Evolutionary conservation across 2,113 vertebrate species (phyloP), one percentile per base, ranked within the genome.

Genomic region (Brachyhypopomus gauderio): DNA sequence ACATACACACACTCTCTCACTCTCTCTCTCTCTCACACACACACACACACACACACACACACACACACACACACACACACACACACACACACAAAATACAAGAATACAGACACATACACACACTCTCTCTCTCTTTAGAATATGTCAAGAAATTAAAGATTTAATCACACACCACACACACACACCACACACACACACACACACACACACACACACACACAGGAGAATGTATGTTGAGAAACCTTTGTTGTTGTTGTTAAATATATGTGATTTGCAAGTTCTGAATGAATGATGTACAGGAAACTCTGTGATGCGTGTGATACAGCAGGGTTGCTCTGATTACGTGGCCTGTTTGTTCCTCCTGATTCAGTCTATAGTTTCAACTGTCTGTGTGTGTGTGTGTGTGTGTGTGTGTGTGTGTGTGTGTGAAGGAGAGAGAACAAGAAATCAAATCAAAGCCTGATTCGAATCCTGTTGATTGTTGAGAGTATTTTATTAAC

Each of bases 101-200:
- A n/a, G n/a, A 55, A 55, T 55, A 55, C 17, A 55, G 1, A 55
- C 52, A 55, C 1, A 55, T 1, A 55, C 30, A 30, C 30, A 30
- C 30, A 30, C 30, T 2, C 30, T 30, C 30, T 30, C 30, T 30
- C 30, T 30, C 52, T 14, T n/a, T n/a, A n/a, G n/a, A n/a, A n/a
- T n/a, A n/a, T n/a, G n/a, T n/a, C n/a, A n/a, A n/a, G n/a, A n/a
- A n/a, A n/a, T n/a, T n/a, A n/a, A n/a, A n/a, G n/a, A n/a, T n/a
- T n/a, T n/a, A n/a, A n/a, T n/a, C n/a, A n/a, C n/a, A n/a, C n/a
- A n/a, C n/a, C n/a, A n/a, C n/a, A n/a, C n/a, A n/a, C n/a, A n/a
- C n/a, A n/a, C n/a, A n/a, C n/a, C n/a, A n/a, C n/a, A n/a, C n/a
- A 20, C 19, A 7, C 69, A 77, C 73, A 17, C 23, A 25, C 83